Percentiles rank a stretch among this genome's conserved stretches.
These are phyloP conservation scores for Pseudomugil gertrudae DNA, from an alignment of 2,797 vertebrate species.

Conservation along the genomic window DNA sequence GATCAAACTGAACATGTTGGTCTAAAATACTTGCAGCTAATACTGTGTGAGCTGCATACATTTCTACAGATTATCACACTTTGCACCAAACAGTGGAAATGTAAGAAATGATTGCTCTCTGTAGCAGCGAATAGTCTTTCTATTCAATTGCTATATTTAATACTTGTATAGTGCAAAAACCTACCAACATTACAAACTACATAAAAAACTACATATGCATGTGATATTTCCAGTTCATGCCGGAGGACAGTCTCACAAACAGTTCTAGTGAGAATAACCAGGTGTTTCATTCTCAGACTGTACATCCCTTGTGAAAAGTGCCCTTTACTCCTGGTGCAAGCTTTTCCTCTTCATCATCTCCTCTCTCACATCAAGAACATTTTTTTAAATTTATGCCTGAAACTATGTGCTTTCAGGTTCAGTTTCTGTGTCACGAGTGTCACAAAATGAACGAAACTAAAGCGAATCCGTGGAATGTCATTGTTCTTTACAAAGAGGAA, in stretches of 20 bases:
- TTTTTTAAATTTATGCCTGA: slow-evolving; percentile 34
- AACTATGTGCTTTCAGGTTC: slow-evolving; percentile 31
- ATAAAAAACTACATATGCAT: slow-evolving; percentile 61
- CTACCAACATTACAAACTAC: slow-evolving; percentile 67
- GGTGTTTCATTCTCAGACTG: slow-evolving; percentile 56
- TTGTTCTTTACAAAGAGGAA: slow-evolving; percentile 47
- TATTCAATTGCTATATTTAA: slow-evolving; percentile 64
- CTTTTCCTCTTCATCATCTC: slow-evolving; percentile 36
- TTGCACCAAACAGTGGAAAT: slow-evolving; percentile 12
- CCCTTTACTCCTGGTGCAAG: slow-evolving; percentile 73
- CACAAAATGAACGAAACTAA: slow-evolving; percentile 33
- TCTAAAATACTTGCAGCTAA: slow-evolving; percentile 38
- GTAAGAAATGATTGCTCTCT: slow-evolving; percentile 34
- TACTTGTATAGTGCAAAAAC: slow-evolving; percentile 75
- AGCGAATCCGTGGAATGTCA: slow-evolving; percentile 71
- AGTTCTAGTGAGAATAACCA: slow-evolving; percentile 58
- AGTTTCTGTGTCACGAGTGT: slow-evolving; percentile 48
- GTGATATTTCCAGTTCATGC: slow-evolving; percentile 79
- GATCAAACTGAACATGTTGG: slow-evolving; percentile 17
- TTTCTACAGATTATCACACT: slow-evolving; percentile 16
- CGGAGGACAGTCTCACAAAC: slow-evolving; percentile 72
- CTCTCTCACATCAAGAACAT: slow-evolving; percentile 47
- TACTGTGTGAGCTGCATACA: slow-evolving; percentile 14
- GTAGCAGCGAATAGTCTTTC: slow-evolving; percentile 73
- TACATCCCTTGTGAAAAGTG: slow-evolving; percentile 76